A percentile compares a stretch with the other conserved stretches of the same genome.
phyloP scores from a whole-genome alignment of 2,797 vertebrate genomes.

The Fundulus diaphanus region DNA sequence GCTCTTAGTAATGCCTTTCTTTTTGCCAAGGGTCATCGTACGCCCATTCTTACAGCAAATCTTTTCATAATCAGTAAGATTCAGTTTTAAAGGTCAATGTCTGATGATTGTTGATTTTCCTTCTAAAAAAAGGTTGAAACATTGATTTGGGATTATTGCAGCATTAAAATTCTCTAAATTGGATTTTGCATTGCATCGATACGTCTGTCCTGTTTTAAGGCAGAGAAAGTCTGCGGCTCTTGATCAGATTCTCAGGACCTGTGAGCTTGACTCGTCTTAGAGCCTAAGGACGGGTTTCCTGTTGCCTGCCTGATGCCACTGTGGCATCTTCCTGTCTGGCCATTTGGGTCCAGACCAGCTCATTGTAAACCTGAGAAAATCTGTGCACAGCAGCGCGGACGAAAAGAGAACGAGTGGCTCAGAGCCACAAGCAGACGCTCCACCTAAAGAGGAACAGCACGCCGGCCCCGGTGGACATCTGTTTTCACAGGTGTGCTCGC shows the following conservation, averaged over 20 bases:
- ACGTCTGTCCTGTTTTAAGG: slow-evolving; percentile 6
- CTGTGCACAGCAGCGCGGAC: slow-evolving; percentile 6
- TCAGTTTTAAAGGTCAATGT: slow-evolving; percentile 66
- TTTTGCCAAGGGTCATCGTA: slow-evolving; percentile 40
- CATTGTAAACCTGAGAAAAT: slow-evolving; percentile 44
- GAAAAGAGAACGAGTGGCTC: slow-evolving; percentile 22
- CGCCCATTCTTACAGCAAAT: slow-evolving; percentile 53
- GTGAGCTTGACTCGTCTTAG: slow-evolving; percentile 44
- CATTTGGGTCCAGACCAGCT: slow-evolving; percentile 38
- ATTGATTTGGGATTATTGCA: slow-evolving; percentile 51
- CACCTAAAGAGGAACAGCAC: slow-evolving; percentile 76
- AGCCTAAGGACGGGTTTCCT: slow-evolving; percentile 58
- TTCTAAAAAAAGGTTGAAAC: slow-evolving; percentile 41
- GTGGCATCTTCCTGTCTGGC: slow-evolving; percentile 59
- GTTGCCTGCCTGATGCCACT: slow-evolving; percentile 45
- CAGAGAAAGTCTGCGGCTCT: slow-evolving; percentile 11
- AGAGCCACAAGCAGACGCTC: slow-evolving; percentile 55
- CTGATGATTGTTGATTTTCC: slow-evolving; percentile 48
- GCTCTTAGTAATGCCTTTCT: slow-evolving; percentile 40
- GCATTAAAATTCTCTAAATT: slow-evolving; percentile 48
- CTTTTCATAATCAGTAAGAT: slow-evolving; percentile 40
- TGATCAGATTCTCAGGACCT: slow-evolving; percentile 44
- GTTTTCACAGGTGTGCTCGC: slow-evolving; percentile 84
- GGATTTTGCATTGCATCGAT: slow-evolving; percentile 52
- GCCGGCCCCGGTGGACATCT: slow-evolving; percentile 80